Evolutionary conservation across 2,888 invertebrate species (phyloP).

Genomic region (Drosophila meridionalis): DNA sequence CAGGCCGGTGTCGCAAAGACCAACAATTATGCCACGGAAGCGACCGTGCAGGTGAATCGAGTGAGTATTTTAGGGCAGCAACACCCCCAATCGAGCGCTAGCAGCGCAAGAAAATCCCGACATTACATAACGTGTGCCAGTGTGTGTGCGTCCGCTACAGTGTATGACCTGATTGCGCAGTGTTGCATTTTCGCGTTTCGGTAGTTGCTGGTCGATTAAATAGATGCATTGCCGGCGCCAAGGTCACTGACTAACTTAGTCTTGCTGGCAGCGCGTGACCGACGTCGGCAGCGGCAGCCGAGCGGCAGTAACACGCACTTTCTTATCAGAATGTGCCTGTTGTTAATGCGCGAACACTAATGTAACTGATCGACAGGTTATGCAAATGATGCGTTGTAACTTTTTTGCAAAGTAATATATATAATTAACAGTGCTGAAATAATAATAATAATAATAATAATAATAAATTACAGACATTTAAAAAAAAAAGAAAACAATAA

Average conservation of each 20-base stretch:
- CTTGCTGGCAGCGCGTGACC: constrained; percentile 46
- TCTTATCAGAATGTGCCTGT: constrained; percentile 40
- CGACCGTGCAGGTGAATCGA: constrained; percentile 84
- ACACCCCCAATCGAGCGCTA: not conserved
- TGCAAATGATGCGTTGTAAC: constrained; percentile 30
- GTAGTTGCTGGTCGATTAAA: constrained; percentile 2
- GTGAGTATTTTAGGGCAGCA: constrained; percentile 72
- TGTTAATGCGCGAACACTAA: not conserved
- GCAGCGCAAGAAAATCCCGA: constrained; percentile 36
- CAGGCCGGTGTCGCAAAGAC: constrained; percentile 79
- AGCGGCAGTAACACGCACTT: constrained; percentile 25
- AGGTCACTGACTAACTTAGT: constrained; percentile 37
- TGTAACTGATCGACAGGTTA: constrained; percentile 33
- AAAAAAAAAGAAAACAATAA: not conserved
- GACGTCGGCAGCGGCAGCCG: constrained; percentile 45
- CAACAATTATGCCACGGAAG: constrained; percentile 85
- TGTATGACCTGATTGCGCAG: constrained; percentile 55
- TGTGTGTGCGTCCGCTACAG: constrained; percentile 4
- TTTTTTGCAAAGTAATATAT: not conserved
- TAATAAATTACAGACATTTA: no score
- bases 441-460: no score
- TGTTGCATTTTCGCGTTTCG: constrained; percentile 54
- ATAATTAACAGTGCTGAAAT: not conserved
- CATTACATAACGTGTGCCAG: constrained; percentile 66
- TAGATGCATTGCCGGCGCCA: constrained; percentile 28